Base-by-base conservation (phyloP, 2,888 invertebrate species). In the Sphaeridia pumilis region DNA sequence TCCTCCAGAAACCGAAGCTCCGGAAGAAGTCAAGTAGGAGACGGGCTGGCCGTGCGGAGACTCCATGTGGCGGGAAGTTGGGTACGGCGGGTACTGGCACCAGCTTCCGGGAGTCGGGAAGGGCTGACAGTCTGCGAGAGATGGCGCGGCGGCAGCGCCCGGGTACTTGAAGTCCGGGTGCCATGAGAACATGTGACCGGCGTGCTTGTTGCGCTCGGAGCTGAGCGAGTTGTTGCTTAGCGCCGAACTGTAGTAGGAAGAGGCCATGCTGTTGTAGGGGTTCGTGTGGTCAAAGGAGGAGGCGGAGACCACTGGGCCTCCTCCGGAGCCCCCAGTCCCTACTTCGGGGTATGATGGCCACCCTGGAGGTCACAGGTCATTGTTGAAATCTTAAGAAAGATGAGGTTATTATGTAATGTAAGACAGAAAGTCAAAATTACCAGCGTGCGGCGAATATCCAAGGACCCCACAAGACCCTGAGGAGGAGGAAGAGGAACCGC, bases 1-100 rank as follows among this genome's bases (percentile, higher is more conserved):
- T 21, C 57, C 57, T n/a, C n/a, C n/a, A n/a, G n/a, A n/a, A n/a
- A n/a, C n/a, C n/a, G n/a, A n/a, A 31, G 63, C 58, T 25, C 62
- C 59, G 3, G 58, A 55, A 2, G 58, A 53, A 21, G 52, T 46
- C 49, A 63, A 57, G 49, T 64, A 61, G 49, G 62, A 58, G 38
- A 63, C 61, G 27, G 63, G 57, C 43, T 61, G 63, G 27, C 61
- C 58, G 52, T 62, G 62, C n/a, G n/a, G n/a, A 35, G 58, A 59
- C 49, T 62, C 64, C 59, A 62, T 61, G 21, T 52, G 48, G 38
- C 64, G 61, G 51, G 55, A 55, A 47, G 60, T 46, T 5, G 55
- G 57, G 41, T 64, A 64, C 12, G 64, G 61, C 36, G 61, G 54
- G 46, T 62, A 61, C 42, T 58, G 56, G 49, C 60, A 60, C 62